A percentile compares a stretch with the other conserved stretches of the same genome.
Conservation (phyloP, 2,113 vertebrate species). For the Tupaia chinensis region DNA sequence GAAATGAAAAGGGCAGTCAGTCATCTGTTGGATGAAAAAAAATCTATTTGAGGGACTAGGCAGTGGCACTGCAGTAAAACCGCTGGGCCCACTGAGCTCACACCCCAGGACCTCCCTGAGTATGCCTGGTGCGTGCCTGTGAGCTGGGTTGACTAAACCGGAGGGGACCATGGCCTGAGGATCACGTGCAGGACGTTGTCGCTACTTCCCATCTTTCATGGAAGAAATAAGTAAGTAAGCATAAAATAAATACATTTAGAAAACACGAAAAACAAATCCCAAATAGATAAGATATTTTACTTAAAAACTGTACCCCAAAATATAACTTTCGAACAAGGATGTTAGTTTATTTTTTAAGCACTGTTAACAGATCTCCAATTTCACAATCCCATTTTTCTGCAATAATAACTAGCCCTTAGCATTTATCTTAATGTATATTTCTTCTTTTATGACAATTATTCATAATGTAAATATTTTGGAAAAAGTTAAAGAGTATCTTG, state of each 20-base stretch:
- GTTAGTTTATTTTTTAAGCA: not conserved
- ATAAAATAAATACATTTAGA: not conserved
- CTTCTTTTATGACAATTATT: conserved; percentile 11
- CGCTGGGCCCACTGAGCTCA: no score
- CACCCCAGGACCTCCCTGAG: no score
- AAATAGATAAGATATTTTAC: not conserved
- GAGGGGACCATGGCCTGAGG: no score
- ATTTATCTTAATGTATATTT: not conserved
- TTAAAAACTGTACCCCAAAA: not conserved
- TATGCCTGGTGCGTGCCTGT: no score
- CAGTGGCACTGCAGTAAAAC: no score
- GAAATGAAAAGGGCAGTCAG: not conserved
- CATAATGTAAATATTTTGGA: not conserved
- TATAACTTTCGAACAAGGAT: not conserved
- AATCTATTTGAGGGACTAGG: not conserved
- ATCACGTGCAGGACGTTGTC: no score
- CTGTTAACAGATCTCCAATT: not conserved
- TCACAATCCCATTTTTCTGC: not conserved
- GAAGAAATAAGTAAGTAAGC: no score
- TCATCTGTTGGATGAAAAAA: not conserved
- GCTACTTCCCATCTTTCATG: no score
- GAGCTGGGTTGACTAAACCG: no score
- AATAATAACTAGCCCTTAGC: not conserved
- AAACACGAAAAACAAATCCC: not conserved
- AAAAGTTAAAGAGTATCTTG: not conserved